These are phyloP conservation scores for Excalfactoria chinensis DNA, from an alignment of 2,113 vertebrate species.

Conservation along the genomic window DNA sequence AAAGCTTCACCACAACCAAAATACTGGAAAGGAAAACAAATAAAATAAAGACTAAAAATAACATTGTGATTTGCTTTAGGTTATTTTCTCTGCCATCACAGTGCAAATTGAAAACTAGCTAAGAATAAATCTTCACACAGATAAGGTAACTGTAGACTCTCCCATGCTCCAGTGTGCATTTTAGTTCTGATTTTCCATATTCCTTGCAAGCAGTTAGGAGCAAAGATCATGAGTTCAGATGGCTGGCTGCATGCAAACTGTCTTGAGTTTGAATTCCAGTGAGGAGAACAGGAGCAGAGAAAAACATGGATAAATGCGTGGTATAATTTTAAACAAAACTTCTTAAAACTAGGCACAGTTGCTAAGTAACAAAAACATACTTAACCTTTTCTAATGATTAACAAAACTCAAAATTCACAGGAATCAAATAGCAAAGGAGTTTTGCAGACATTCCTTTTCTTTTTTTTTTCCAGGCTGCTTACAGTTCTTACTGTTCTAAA, in stretches of 20 bases:
- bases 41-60: not conserved
- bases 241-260: not conserved
- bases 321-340: conserved; percentile 29
- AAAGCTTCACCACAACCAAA: not conserved
- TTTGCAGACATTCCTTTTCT: not conserved
- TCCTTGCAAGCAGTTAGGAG: not conserved
- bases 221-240: not conserved
- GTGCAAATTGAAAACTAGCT: not conserved
- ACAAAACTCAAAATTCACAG: not conserved
- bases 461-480: not conserved
- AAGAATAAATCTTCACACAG: not conserved
- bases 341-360: conserved; percentile 38
- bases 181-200: not conserved
- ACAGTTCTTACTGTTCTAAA: not conserved
- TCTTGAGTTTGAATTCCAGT: not conserved
- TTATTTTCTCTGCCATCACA: not conserved
- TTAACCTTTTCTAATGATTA: conserved; percentile 62
- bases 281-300: not conserved
- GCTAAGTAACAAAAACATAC: conserved; percentile 57
- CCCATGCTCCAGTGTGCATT: not conserved
- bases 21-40: not conserved
- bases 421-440: conserved; percentile 14
- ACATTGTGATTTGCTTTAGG: not conserved
- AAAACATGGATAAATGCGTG: not conserved
- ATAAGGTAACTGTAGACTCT: not conserved